Evolutionary conservation across 2,113 vertebrate species (phyloP).

Genomic region (Myodes glareolus): DNA sequence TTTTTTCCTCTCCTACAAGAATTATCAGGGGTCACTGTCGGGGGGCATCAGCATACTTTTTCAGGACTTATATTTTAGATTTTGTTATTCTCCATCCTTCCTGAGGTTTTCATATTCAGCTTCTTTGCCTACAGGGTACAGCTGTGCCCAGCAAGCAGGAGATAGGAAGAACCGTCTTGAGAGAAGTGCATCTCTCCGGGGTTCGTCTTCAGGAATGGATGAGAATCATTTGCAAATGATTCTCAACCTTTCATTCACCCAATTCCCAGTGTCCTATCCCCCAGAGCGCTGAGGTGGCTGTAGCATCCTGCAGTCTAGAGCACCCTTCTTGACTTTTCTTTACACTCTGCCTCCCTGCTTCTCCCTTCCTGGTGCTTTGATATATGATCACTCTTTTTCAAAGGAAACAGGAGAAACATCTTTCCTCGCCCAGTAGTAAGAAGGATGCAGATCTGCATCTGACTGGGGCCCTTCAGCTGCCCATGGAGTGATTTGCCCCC

Average conservation of each 20-base stretch:
- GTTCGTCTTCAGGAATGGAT: constrained; percentile 79
- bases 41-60: neutral
- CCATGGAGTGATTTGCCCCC: neutral
- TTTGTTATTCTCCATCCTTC: constrained; percentile 37
- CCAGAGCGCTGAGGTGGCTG: constrained; percentile 57
- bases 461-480: fast-evolving
- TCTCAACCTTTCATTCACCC: neutral
- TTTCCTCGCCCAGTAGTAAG: neutral
- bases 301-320: no score
- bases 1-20: constrained; percentile 12
- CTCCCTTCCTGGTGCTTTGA: neutral
- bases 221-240: fast-evolving
- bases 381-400: neutral
- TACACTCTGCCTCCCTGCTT: fast-evolving
- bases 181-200: constrained; percentile 67
- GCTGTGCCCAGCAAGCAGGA: constrained; percentile 48
- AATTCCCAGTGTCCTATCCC: constrained; percentile 64
- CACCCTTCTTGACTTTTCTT: neutral
- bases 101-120: constrained; percentile 34
- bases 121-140: constrained; percentile 30
- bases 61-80: neutral
- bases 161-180: constrained; percentile 41
- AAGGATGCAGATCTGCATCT: fast-evolving
- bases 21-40: constrained; percentile 62
- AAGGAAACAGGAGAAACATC: neutral